A percentile compares a stretch with the other conserved stretches of the same genome.
Evolutionary conservation across 1,140 invertebrate genomes (phyloP).

Genomic region (Drosophila busckii): DNA sequence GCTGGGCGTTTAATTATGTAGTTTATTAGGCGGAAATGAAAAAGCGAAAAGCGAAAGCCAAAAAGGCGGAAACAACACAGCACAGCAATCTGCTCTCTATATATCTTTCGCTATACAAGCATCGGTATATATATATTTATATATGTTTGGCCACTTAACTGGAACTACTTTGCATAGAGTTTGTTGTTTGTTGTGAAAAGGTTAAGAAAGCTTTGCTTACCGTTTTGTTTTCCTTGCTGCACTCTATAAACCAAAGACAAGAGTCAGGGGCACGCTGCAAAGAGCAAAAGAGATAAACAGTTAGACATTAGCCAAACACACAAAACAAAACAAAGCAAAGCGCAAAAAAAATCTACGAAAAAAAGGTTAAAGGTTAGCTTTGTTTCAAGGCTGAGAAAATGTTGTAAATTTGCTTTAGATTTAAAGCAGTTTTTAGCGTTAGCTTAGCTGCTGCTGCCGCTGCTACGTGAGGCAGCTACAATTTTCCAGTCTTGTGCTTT

Average conservation of each 20-base stretch:
- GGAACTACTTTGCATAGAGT: constrained; percentile 61
- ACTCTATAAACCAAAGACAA: constrained; percentile 59
- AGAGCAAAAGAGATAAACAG: constrained; percentile 4
- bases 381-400: constrained; percentile 63
- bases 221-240: constrained; percentile 35
- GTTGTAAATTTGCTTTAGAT: constrained; percentile 27
- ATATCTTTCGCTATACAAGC: constrained; percentile 16
- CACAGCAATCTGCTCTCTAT: constrained; percentile 21
- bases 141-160: constrained; percentile 39
- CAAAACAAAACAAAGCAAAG: not conserved
- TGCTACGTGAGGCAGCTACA: constrained; percentile 37
- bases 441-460: constrained; percentile 20
- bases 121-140: constrained; percentile 22
- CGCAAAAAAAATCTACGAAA: not conserved
- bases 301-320: constrained; percentile 16
- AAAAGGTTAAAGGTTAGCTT: constrained; percentile 45
- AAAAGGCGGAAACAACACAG: constrained; percentile 68
- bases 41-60: constrained; percentile 77
- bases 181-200: constrained; percentile 25
- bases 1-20: constrained; percentile 78
- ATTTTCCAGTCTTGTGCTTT: constrained; percentile 50
- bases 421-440: constrained; percentile 10
- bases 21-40: constrained; percentile 78
- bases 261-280: constrained; percentile 41
- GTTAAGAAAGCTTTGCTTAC: constrained; percentile 46